Evolutionary conservation across 2,113 vertebrate species (phyloP), one percentile per base, ranked within the genome.

Genomic region (Hyperopisus bebe): DNA sequence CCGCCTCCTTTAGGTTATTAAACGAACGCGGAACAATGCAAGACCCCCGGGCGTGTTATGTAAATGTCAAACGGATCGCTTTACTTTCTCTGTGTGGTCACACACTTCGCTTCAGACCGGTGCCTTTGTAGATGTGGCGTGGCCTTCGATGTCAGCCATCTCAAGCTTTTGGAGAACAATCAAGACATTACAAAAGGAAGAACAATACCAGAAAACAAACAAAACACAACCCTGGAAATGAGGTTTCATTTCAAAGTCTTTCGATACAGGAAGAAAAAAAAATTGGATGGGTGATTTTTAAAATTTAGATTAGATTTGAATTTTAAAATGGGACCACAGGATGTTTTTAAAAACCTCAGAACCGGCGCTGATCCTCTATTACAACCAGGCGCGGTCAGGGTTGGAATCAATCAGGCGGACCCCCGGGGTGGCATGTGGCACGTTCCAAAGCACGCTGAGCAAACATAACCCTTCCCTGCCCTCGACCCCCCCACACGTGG

Each of bases 401-500:
- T 89, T 90, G 88, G 44, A 85, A 80, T 90, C 91, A 90, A 90
- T 89, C 82, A 87, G 84, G 90, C 66, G 91, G 89, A 92, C 92
- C 89, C 50, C 77, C 62, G 92, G 90, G 91, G 87, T 93, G 91
- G 91, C 90, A 92, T 92, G 92, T 80, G 92, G 93, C 95, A 95
- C 94, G 93, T 94, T 95, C 89, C 93, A 11, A 90, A 94, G 92
- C 90, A 89, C 91, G 87, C 90, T 93, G 91, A 93, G 90, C 93
- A 96, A 96, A 95, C 94, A 95, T 91, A 93, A 94, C 94, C 95
- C 91, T 7, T 27, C 31, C 13, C 86, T 94, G 93, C 95, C 94
- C 94, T 91, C 31, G 27, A 58, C 90, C 90, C 47, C 47, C 66
- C 90, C 80, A 91, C 82, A 88, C 85, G 82, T 88, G 92, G 90